A percentile compares a stretch with the other conserved stretches of the same genome.
phyloP scores from a whole-genome alignment of 2,113 vertebrate species.

The Planiliza haematocheilus region DNA sequence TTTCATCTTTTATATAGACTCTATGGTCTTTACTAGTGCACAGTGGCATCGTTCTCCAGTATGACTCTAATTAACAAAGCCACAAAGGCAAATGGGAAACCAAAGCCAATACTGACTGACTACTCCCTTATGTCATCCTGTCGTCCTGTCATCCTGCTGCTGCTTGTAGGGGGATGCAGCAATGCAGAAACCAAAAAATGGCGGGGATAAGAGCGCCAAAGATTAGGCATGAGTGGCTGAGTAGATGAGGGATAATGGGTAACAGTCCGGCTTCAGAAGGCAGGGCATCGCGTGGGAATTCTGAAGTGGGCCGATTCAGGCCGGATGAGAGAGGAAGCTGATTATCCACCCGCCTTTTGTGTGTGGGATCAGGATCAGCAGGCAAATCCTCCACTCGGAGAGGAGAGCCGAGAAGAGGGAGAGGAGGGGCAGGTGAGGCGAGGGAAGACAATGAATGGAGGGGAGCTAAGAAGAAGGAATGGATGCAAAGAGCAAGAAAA shows the following conservation, averaged over 20 bases:
- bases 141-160: background rate
- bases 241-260: conserved; percentile 72
- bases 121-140: no score
- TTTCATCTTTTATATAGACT: no score
- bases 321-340: conserved; percentile 73
- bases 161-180: conserved; percentile 3
- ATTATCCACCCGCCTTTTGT: conserved; percentile 71
- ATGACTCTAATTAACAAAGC: background rate
- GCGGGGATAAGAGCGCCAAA: conserved; percentile 52
- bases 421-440: conserved; percentile 39
- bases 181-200: conserved; percentile 25
- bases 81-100: no score
- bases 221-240: conserved; percentile 68
- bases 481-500: background rate
- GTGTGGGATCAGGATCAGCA: conserved; percentile 69
- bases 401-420: conserved; percentile 34
- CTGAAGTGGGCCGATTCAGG: conserved; percentile 56
- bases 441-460: conserved; percentile 35
- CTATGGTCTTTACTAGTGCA: background rate
- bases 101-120: no score
- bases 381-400: conserved; percentile 60
- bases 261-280: conserved; percentile 61
- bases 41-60: background rate
- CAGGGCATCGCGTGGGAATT: conserved; percentile 58
- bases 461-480: background rate